Conservation (phyloP, 2,888 invertebrate genomes). For the Acleris emargana region DNA sequence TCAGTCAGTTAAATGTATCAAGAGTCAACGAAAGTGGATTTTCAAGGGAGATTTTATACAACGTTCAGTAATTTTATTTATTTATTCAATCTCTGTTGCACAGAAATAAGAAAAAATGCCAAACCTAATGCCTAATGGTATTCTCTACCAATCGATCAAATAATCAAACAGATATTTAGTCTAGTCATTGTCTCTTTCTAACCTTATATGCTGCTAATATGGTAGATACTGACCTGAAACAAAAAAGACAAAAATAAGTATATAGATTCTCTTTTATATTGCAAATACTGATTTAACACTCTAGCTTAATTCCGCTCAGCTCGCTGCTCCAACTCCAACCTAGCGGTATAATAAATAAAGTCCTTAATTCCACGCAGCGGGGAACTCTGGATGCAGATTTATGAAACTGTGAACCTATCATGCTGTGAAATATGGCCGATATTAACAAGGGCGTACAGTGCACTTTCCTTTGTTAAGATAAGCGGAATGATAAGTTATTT, state of each 20-base stretch:
- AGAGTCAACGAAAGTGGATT: no score
- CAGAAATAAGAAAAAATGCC: no score
- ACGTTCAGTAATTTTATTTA: neutral
- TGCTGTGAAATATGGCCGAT: conserved; percentile 4
- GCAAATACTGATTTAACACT: no score
- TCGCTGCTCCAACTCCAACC: neutral
- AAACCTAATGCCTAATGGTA: no score
- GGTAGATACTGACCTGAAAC: neutral
- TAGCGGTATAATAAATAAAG: conserved; percentile 10
- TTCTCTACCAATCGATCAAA: no score
- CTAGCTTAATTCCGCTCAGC: no score
- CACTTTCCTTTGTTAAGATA: neutral
- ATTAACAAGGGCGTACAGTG: conserved; percentile 4
- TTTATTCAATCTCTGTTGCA: no score
- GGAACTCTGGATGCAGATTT: conserved; percentile 23
- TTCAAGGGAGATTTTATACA: neutral
- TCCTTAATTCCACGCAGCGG: conserved; percentile 12
- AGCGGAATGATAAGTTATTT: no score
- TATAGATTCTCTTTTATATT: no score
- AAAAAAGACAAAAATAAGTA: neutral
- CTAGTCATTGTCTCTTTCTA: neutral
- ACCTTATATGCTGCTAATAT: neutral
- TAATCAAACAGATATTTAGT: no score
- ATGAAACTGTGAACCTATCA: conserved; percentile 19
- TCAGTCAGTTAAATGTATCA: no score